These are phyloP conservation scores for Ctenochaetus hawaiiensis DNA, from an alignment of 2,797 vertebrate species.

Conservation along the genomic window DNA sequence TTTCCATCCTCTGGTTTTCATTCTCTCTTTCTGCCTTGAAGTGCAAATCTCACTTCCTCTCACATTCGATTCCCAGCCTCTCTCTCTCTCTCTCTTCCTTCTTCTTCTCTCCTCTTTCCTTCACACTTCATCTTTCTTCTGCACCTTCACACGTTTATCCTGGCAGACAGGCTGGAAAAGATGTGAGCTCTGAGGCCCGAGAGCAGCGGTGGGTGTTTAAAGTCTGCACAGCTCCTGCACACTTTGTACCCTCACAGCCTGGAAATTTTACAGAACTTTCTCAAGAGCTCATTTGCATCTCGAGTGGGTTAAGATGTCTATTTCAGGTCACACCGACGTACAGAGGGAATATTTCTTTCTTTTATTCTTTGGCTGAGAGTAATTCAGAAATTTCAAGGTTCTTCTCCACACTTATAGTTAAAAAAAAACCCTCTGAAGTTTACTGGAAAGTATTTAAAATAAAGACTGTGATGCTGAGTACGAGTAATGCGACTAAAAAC, in stretches of 20 bases:
- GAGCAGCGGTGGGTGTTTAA: constrained; percentile 10
- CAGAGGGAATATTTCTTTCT: background rate
- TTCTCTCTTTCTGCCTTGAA: constrained; percentile 4
- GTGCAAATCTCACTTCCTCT: constrained; percentile 18
- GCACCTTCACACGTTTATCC: constrained; percentile 47
- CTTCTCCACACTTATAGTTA: background rate
- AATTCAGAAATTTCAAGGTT: background rate
- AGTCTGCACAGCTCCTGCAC: constrained; percentile 29
- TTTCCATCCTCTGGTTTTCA: constrained; percentile 7
- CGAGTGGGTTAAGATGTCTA: constrained; percentile 4
- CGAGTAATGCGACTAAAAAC: background rate
- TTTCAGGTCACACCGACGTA: constrained; percentile 11
- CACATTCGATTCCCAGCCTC: constrained; percentile 23
- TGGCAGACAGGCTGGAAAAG: constrained; percentile 30
- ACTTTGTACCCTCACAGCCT: constrained; percentile 25
- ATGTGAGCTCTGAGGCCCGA: constrained; percentile 25
- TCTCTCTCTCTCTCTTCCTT: background rate
- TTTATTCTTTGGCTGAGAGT: background rate
- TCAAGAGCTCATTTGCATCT: constrained; percentile 27
- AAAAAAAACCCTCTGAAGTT: background rate
- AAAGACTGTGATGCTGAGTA: background rate
- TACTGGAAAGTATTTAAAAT: background rate
- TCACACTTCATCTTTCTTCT: constrained; percentile 1
- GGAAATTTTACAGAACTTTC: constrained; percentile 28
- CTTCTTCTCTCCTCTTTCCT: constrained; percentile 12